Percentiles rank a stretch among this genome's conserved stretches.
These are phyloP conservation scores for Gymnarchus niloticus DNA, from an alignment of 2,113 vertebrate genomes.

Conservation along the genomic window DNA sequence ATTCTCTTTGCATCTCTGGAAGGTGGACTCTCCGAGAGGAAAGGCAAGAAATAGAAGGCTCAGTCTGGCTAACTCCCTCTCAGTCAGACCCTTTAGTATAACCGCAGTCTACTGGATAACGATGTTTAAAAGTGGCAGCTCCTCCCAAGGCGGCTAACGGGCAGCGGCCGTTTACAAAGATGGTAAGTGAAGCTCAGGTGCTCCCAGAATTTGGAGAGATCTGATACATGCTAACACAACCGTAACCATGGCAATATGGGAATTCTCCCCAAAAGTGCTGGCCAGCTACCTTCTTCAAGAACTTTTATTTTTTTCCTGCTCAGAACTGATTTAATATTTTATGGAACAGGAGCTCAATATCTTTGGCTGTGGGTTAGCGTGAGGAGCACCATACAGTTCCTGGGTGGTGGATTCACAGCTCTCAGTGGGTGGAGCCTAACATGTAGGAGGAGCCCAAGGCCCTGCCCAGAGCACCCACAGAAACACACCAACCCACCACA, in stretches of 20 bases:
- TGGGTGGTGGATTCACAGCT: conserved; percentile 19
- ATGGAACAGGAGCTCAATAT: background rate
- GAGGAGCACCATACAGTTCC: background rate
- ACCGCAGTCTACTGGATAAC: conserved; percentile 22
- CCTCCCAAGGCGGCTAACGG: background rate
- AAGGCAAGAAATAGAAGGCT: background rate
- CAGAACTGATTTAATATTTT: background rate
- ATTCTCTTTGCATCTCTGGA: background rate
- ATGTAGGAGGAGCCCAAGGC: background rate
- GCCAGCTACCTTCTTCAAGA: background rate
- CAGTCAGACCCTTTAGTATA: background rate
- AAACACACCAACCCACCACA: background rate
- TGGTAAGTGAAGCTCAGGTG: background rate
- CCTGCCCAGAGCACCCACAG: background rate
- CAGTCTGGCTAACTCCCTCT: background rate
- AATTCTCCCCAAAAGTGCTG: background rate
- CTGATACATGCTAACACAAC: background rate
- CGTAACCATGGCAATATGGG: background rate
- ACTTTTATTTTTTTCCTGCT: background rate
- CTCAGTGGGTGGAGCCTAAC: background rate
- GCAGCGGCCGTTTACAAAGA: conserved; percentile 18
- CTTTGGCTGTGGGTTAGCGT: background rate
- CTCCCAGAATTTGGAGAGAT: background rate
- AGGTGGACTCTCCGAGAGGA: background rate
- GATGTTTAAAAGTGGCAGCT: conserved; percentile 2